These are phyloP conservation scores for Harpalus rufipes DNA, from an alignment of 2,888 invertebrate species.

Conservation along the genomic window DNA sequence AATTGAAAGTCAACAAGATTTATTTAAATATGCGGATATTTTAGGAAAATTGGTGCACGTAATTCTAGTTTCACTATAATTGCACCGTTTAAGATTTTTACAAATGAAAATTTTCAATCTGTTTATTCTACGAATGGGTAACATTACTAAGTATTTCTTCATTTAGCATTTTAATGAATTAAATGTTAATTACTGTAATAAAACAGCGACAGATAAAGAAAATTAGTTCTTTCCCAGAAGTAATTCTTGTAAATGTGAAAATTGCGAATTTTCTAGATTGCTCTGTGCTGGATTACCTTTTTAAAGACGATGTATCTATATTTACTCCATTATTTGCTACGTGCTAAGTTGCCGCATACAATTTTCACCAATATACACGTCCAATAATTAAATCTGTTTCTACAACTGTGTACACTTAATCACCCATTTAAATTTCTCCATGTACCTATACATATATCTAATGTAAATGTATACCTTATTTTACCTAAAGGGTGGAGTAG, in stretches of 20 bases:
- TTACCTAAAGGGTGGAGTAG: too few relatives aligned
- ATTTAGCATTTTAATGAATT: slow-evolving; percentile 70
- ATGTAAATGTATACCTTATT: too few relatives aligned
- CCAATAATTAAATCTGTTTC: not conserved
- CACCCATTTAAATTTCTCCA: too few relatives aligned
- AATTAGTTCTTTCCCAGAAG: slow-evolving; percentile 48
- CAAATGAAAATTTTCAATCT: slow-evolving; percentile 12
- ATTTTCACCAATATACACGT: slow-evolving; percentile 8
- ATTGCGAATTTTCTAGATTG: slow-evolving; percentile 66
- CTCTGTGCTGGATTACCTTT: slow-evolving; percentile 7
- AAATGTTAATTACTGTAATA: slow-evolving; percentile 69
- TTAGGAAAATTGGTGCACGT: slow-evolving; percentile 26
- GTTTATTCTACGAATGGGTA: slow-evolving; percentile 42
- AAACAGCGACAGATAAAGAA: slow-evolving; percentile 64
- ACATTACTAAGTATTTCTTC: slow-evolving; percentile 66
- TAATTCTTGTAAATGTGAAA: slow-evolving; percentile 66
- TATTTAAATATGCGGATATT: slow-evolving; percentile 33
- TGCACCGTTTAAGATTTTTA: slow-evolving; percentile 42
- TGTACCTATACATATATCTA: too few relatives aligned
- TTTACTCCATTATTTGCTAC: not conserved
- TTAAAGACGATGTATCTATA: slow-evolving; percentile 47
- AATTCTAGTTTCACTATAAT: slow-evolving; percentile 58
- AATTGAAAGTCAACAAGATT: slow-evolving; percentile 54
- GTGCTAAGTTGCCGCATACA: not conserved
- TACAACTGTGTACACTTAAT: too few relatives aligned